These are phyloP conservation scores for Parasteatoda tepidariorum DNA, from an alignment of 1,140 invertebrate species.

Conservation along the genomic window DNA sequence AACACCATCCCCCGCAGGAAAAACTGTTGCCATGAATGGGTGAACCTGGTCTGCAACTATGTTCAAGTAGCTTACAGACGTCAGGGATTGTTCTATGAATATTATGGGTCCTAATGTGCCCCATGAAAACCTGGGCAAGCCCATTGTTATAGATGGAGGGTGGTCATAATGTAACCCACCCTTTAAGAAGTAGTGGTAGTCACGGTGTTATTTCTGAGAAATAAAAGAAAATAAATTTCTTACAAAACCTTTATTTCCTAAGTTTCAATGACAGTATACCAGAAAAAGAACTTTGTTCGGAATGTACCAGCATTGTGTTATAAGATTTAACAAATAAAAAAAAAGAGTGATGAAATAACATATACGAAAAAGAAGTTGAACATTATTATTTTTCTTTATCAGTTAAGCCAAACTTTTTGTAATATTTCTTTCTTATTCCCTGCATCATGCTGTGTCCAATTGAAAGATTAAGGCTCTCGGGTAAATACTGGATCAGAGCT, in stretches of 20 bases:
- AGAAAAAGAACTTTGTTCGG: neutral
- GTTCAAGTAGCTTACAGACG: no score
- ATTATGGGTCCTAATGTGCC: no score
- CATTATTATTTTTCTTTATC: conserved; percentile 25
- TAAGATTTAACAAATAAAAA: no score
- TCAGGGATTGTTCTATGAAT: no score
- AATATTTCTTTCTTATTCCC: conserved; percentile 26
- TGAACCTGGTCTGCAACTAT: no score
- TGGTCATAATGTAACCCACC: no score
- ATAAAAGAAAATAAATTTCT: neutral
- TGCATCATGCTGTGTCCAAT: conserved; percentile 15
- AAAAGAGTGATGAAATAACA: neutral
- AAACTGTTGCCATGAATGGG: no score
- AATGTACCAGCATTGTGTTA: neutral
- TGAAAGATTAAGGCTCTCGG: conserved; percentile 14
- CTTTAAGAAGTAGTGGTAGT: no score
- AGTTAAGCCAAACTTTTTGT: conserved; percentile 33
- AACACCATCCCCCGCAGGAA: no score
- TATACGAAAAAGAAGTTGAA: neutral
- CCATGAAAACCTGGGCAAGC: no score
- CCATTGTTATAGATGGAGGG: no score
- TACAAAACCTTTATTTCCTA: neutral
- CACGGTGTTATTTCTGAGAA: no score
- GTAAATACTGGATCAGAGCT: neutral
- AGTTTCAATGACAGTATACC: neutral